Base-by-base conservation (phyloP, 1,140 invertebrate species). In the Berghia stephanieae region DNA sequence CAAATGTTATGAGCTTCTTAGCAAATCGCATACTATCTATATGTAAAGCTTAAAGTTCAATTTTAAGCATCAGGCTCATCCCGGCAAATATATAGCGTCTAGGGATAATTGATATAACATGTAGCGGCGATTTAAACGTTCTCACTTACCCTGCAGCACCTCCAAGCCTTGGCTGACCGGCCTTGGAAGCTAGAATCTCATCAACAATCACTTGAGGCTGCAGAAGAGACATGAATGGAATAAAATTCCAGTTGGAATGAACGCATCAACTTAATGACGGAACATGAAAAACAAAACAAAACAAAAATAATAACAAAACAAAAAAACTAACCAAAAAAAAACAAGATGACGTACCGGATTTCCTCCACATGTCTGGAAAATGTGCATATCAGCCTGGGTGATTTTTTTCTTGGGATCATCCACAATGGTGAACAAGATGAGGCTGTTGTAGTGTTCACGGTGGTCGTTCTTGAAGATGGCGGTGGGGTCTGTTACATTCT, bases 371-470 rank as follows among this genome's bases (percentile, higher is more conserved):
- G 84, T 85, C 91, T 99, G 98, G 91, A 99, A 99, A 88, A 99
- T 99, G 91, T 99, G 98, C 94, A 99, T 98, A 91, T 99, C 98
- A 1, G 96, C 93, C 24, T 80, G 79, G 55, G 92, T 77, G 89
- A 90, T 81, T 84, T 86, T 81, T 86, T 91, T 84, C 84, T 88
- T 86, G 36, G 81, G 84, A 55, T 88, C 86, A 46, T 86, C 89
- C 70, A 85, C 69, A 42, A 99, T 96, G 76, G 98, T 96, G 90
- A 99, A 99, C 31, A 99, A 94, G 81, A 99, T 91, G 84, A 99
- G 96, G 89, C 99, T 99, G 90, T 99, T 99, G 90, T 99, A 99
- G 86, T 98, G 93, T 89, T 99, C 97, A 90, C 96, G 95, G 16
- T 95, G 95, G 90, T 99, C 96, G 67, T 95, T 94, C 77, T 96